Base-by-base conservation (phyloP, 2,888 invertebrate species). In the Steinernema hermaphroditum region DNA sequence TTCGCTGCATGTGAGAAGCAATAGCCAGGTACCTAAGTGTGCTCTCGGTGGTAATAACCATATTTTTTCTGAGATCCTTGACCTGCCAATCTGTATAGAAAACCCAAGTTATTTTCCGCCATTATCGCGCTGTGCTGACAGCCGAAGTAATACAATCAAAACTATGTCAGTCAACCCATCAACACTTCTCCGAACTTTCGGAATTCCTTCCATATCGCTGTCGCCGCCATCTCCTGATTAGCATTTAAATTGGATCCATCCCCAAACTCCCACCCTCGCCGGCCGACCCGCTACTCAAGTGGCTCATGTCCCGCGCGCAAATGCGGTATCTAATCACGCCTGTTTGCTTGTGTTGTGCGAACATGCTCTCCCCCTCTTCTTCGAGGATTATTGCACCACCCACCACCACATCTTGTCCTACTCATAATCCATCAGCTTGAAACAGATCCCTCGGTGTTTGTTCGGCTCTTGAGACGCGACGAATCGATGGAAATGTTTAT, bases 231-330 rank as follows among this genome's bases (percentile, higher is more conserved):
- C 37, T 6, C 4, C 27, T 54, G 54, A 54, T 54, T 54, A 54
- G 54, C 54, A 54, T 54, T 54, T 54, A 54, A 54, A 54, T 54
- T 54, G 27, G 54, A 54, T 54, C 54, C 37, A 37, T 54, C 54
- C 54, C 1, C 54, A 54, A 27, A 22, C 8, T 12, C 37, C 54
- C 27, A 24, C 6, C n/a, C 54, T 27, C 27, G 4, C 27, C 54
- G n/a, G 22, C 24, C 24, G 12, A 9, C 27, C 12, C 54, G 22
- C 54, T 12, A 12, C 54, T 54, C 54, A 54, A 54, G 54, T 54
- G 54, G 54, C 54, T 54, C 54, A 54, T 54, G 54, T 54, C 24
- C 24, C 54, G 54, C 27, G 37, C 12, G 54, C 27, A 54, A 22
- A 4, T 27, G 54, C 27, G 54, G 54, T 54, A 54, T 54, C 54